Evolutionary conservation across 2,797 vertebrate genomes (phyloP).

Genomic region (Pseudochirops corinnae): DNA sequence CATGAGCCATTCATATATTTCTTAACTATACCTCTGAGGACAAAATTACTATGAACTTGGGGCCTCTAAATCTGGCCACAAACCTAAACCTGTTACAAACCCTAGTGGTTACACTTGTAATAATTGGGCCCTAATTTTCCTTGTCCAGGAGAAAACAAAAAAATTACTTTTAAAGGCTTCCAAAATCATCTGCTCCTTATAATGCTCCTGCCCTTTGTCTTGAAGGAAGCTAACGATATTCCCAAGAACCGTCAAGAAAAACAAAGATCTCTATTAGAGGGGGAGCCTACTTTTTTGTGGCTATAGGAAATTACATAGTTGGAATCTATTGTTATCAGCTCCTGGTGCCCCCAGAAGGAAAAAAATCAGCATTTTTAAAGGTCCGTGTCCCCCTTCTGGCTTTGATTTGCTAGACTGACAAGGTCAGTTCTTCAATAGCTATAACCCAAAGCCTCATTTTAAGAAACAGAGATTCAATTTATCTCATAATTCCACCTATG

Average conservation of each 20-base stretch:
- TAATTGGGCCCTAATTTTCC: background rate
- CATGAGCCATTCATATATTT: background rate
- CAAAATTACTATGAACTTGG: no score
- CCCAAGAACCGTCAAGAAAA: conserved; percentile 16
- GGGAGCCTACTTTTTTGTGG: conserved; percentile 18
- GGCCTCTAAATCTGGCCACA: background rate
- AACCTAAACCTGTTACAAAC: background rate
- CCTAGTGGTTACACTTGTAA: background rate
- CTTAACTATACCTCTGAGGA: background rate
- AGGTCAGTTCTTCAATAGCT: conserved; percentile 85
- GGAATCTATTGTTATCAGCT: conserved; percentile 50
- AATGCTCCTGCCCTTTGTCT: background rate
- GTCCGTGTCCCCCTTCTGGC: conserved; percentile 79
- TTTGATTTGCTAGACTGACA: conserved; percentile 88
- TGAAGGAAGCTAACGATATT: background rate
- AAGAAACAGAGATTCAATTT: conserved; percentile 87
- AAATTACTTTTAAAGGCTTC: background rate
- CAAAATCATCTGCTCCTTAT: background rate
- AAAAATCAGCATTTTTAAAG: conserved; percentile 77
- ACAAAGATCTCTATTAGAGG: background rate
- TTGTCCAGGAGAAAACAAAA: background rate
- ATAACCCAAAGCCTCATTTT: conserved; percentile 79
- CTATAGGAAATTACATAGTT: conserved; percentile 48
- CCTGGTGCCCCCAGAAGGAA: conserved; percentile 39
- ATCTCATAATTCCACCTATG: conserved; percentile 83